Evolutionary conservation across 1,140 invertebrate species (phyloP).

Genomic region (Drosophila quadrilineata): DNA sequence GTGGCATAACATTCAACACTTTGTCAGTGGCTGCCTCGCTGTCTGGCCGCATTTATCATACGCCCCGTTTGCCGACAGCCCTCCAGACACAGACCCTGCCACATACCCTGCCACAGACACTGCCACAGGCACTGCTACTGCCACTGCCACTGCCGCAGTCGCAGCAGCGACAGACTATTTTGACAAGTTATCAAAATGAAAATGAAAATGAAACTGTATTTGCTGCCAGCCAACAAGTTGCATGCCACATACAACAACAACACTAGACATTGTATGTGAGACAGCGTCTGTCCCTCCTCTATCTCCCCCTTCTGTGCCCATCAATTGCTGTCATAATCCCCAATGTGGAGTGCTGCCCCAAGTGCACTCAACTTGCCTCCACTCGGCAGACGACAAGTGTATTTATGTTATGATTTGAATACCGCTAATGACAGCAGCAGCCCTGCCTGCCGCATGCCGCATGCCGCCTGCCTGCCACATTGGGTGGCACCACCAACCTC

Average conservation of each 20-base stretch:
- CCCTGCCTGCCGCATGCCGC: not conserved
- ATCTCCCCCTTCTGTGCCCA: not conserved
- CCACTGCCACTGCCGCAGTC: not conserved
- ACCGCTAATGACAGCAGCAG: slow-evolving; percentile 72
- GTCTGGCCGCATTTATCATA: slow-evolving; percentile 76
- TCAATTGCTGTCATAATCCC: slow-evolving; percentile 60
- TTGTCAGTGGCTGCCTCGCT: slow-evolving; percentile 66
- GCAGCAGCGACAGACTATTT: slow-evolving; percentile 65
- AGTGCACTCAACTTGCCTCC: slow-evolving; percentile 16
- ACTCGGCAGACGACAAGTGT: slow-evolving; percentile 76
- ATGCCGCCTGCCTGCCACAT: slow-evolving; percentile 14
- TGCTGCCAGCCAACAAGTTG: slow-evolving; percentile 71
- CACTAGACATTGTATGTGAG: slow-evolving; percentile 16
- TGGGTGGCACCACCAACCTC: slow-evolving; percentile 42
- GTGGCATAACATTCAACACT: slow-evolving; percentile 76
- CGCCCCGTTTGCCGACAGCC: slow-evolving; percentile 8
- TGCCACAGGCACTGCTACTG: not conserved
- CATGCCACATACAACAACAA: slow-evolving; percentile 1
- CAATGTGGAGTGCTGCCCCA: slow-evolving; percentile 9
- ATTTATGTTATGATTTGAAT: slow-evolving; percentile 81
- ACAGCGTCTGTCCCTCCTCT: not conserved
- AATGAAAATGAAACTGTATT: too few relatives aligned
- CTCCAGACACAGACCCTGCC: too few relatives aligned
- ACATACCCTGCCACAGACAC: not conserved
- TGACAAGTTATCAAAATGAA: slow-evolving; percentile 80